These are phyloP conservation scores for Anguilla pacifica DNA, from an alignment of 2,797 vertebrate species.

Conservation along the genomic window DNA sequence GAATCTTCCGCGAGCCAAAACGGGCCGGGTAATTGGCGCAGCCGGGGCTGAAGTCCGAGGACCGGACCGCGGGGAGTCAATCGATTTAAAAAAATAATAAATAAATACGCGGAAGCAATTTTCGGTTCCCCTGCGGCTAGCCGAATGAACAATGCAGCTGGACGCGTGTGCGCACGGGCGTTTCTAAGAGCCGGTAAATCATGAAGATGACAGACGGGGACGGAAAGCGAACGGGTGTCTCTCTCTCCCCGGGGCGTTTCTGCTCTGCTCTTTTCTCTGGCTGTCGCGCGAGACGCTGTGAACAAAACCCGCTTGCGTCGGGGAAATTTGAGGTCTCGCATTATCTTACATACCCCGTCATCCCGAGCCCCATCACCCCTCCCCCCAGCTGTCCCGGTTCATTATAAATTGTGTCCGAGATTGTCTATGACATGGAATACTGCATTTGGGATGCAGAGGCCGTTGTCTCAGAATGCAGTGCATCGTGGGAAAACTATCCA, in stretches of 20 bases:
- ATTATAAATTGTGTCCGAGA: neutral
- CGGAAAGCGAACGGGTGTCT: neutral
- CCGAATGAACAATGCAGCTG: neutral
- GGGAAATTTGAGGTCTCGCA: neutral
- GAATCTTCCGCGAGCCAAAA: neutral
- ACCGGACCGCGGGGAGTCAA: neutral
- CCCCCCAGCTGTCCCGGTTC: neutral
- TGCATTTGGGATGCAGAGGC: neutral
- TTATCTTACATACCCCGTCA: neutral
- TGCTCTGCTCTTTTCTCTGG: neutral
- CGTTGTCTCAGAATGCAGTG: neutral
- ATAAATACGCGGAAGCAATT: conserved; percentile 13
- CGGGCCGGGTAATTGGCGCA: neutral
- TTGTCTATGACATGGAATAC: neutral
- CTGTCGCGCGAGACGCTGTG: neutral
- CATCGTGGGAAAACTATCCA: neutral
- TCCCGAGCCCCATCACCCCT: neutral
- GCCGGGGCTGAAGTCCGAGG: neutral
- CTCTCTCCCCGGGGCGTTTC: neutral
- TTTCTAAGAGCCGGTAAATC: conserved; percentile 8
- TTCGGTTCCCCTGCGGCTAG: neutral
- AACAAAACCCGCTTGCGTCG: neutral
- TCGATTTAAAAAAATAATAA: neutral
- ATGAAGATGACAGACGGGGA: neutral
- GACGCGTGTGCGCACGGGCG: conserved; percentile 15